phyloP scores from a whole-genome alignment of 2,888 invertebrate genomes.

The Eledona agricola region DNA sequence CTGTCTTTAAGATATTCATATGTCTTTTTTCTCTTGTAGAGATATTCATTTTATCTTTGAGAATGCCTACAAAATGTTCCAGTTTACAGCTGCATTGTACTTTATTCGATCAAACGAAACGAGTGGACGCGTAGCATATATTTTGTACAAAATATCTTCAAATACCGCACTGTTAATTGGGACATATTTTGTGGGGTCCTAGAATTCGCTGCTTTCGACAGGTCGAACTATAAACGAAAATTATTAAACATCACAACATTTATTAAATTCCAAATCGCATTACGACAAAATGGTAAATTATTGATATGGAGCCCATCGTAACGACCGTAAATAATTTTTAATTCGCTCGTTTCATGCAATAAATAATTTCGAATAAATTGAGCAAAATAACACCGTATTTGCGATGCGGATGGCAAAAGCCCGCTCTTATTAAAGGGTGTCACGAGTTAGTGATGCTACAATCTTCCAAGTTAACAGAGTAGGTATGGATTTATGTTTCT shows the following conservation, averaged over 20 bases:
- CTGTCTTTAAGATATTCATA: too few relatives aligned
- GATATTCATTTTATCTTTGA: too few relatives aligned
- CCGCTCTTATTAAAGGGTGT: neutral
- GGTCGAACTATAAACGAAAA: slow-evolving; percentile 5
- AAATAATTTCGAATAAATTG: slow-evolving; percentile 7
- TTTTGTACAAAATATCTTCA: too few relatives aligned
- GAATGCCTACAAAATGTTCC: too few relatives aligned
- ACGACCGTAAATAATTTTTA: slow-evolving; percentile 18
- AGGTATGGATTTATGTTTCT: slow-evolving; percentile 28
- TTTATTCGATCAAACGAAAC: too few relatives aligned
- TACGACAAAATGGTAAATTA: slow-evolving; percentile 12
- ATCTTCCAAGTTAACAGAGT: slow-evolving; percentile 29
- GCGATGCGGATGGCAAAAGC: slow-evolving; percentile 1
- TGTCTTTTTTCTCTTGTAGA: too few relatives aligned
- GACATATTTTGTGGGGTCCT: too few relatives aligned
- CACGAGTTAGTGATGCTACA: slow-evolving; percentile 17
- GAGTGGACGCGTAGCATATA: too few relatives aligned
- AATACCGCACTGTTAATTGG: too few relatives aligned
- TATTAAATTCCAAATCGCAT: slow-evolving; percentile 14
- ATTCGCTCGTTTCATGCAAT: slow-evolving; percentile 4
- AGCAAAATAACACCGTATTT: too few relatives aligned
- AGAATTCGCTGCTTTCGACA: slow-evolving; percentile 1
- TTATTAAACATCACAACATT: slow-evolving; percentile 8
- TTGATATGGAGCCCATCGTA: slow-evolving; percentile 3
- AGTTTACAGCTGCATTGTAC: too few relatives aligned